Conservation (phyloP, 2,888 invertebrate species). For the Pseudeuparius sepicola region DNA sequence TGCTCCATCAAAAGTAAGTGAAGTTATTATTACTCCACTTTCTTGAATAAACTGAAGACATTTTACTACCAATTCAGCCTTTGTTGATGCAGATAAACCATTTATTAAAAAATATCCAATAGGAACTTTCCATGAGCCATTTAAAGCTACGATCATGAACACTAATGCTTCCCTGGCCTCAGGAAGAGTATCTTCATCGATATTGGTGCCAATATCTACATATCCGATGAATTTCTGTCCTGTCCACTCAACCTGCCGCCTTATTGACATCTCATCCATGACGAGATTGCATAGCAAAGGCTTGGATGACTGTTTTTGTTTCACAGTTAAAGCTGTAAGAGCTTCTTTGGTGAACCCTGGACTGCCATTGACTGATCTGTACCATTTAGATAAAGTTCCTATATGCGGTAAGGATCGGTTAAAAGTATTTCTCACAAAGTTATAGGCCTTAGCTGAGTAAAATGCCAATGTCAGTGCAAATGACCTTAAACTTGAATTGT, state of each 20-base stretch:
- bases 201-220: slow-evolving; percentile 24
- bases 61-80: slow-evolving; percentile 18
- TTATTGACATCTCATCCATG: slow-evolving; percentile 28
- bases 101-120: slow-evolving; percentile 24
- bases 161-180: slow-evolving; percentile 24
- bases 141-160: slow-evolving; percentile 24
- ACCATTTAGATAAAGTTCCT: slow-evolving; percentile 18
- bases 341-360: slow-evolving; percentile 16
- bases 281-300: slow-evolving; percentile 22
- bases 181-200: slow-evolving; percentile 22
- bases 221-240: slow-evolving; percentile 24
- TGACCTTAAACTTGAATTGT: slow-evolving; percentile 13
- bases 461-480: slow-evolving; percentile 19
- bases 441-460: slow-evolving; percentile 19
- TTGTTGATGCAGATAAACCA: slow-evolving; percentile 14
- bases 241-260: slow-evolving; percentile 23
- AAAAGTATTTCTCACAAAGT: slow-evolving; percentile 16
- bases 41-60: slow-evolving; percentile 20
- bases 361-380: slow-evolving; percentile 14
- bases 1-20: slow-evolving; percentile 26
- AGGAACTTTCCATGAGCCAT: slow-evolving; percentile 25
- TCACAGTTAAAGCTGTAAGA: slow-evolving; percentile 10
- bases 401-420: slow-evolving; percentile 16
- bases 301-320: slow-evolving; percentile 7
- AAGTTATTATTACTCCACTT: slow-evolving; percentile 19